Conservation (phyloP, 2,888 invertebrate species). For the Venusia cambrica region DNA sequence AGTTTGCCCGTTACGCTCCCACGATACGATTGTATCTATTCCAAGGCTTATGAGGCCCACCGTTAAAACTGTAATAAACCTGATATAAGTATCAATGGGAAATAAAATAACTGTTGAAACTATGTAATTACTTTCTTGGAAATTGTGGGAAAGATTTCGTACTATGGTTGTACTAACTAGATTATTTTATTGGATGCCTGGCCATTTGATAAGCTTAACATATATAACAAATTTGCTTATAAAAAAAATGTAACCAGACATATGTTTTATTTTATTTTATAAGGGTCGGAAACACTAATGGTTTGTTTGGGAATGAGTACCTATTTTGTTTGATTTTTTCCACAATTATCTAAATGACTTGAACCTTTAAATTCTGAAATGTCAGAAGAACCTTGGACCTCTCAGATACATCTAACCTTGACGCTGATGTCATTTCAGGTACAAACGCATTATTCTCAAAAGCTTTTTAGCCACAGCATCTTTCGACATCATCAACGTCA, state of each 20-base stretch:
- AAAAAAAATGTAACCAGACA: too few relatives aligned
- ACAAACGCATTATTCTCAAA: slow-evolving; percentile 9
- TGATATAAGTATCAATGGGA: slow-evolving; percentile 15
- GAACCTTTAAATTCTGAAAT: slow-evolving; percentile 12
- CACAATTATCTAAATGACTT: slow-evolving; percentile 1
- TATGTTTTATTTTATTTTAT: too few relatives aligned
- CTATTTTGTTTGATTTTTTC: too few relatives aligned
- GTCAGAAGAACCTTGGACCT: slow-evolving; percentile 17
- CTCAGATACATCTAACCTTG: slow-evolving; percentile 11
- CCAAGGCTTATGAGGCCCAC: slow-evolving; percentile 17
- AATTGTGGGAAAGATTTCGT: slow-evolving; percentile 6
- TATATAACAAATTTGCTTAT: too few relatives aligned
- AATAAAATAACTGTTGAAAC: slow-evolving; percentile 6
- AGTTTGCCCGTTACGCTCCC: slow-evolving; percentile 21
- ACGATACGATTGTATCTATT: slow-evolving; percentile 24
- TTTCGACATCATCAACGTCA: too few relatives aligned
- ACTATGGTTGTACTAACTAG: too few relatives aligned
- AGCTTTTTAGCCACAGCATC: too few relatives aligned
- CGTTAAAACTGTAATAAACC: slow-evolving; percentile 17
- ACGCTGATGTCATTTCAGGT: slow-evolving; percentile 16
- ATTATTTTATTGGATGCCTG: too few relatives aligned
- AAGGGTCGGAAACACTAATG: too few relatives aligned
- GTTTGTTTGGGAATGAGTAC: too few relatives aligned
- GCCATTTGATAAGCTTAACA: too few relatives aligned
- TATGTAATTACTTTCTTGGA: not conserved